Evolutionary conservation across 2,797 vertebrate species (phyloP).

Genomic region (Lutjanus campechanus): DNA sequence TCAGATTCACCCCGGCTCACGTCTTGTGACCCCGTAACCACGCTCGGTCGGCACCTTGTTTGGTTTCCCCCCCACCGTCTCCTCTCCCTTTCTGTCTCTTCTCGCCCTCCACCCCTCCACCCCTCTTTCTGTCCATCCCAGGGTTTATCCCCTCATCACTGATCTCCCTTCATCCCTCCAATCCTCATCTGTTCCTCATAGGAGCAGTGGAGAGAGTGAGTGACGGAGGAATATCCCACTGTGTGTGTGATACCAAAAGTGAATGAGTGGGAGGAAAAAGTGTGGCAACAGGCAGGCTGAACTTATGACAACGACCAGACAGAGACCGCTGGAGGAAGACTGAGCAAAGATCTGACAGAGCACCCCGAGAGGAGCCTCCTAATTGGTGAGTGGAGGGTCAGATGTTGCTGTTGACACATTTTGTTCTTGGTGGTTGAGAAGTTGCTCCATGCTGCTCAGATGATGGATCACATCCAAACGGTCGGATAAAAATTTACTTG

Average conservation of each 20-base stretch:
- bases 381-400: conserved; percentile 70
- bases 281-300: conserved; percentile 46
- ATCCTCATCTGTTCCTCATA: conserved; percentile 87
- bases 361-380: conserved; percentile 45
- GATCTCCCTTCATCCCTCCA: conserved; percentile 89
- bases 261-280: conserved; percentile 66
- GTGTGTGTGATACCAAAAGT: conserved; percentile 69
- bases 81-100: conserved; percentile 59
- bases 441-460: conserved; percentile 19
- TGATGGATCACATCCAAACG: conserved; percentile 7
- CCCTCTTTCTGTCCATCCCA: conserved; percentile 77
- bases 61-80: conserved; percentile 57
- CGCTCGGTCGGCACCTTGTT: conserved; percentile 78
- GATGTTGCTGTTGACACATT: conserved; percentile 27
- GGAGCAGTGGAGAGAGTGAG: conserved; percentile 73
- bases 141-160: conserved; percentile 87
- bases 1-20: conserved; percentile 58
- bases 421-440: conserved; percentile 13
- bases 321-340: conserved; percentile 52
- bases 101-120: conserved; percentile 21
- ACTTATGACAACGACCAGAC: conserved; percentile 64
- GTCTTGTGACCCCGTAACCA: conserved; percentile 71
- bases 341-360: conserved; percentile 40
- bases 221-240: conserved; percentile 62
- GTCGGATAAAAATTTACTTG: conserved; percentile 1